Percentiles rank a stretch among this genome's conserved stretches.
phyloP scores from a whole-genome alignment of 2,797 vertebrate species.

The Morus bassanus region DNA sequence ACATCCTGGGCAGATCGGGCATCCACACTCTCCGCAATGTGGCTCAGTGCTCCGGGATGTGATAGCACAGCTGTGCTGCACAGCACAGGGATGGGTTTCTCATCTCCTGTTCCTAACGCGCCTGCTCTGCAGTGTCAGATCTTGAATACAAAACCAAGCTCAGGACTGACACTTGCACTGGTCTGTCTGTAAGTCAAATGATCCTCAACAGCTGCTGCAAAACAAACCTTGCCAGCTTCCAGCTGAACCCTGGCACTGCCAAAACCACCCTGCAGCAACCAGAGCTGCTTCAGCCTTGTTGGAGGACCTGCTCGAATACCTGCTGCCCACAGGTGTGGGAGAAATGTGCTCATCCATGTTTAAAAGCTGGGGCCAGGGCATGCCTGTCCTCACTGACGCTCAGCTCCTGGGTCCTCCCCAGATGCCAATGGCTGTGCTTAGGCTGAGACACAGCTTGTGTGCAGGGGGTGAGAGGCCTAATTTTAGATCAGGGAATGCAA shows the following conservation, averaged over 20 bases:
- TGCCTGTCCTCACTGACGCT: neutral
- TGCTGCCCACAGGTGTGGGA: rapidly evolving
- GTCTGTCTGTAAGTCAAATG: neutral
- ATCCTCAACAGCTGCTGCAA: neutral
- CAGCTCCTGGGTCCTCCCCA: neutral
- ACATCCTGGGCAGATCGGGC: neutral
- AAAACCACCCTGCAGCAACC: neutral
- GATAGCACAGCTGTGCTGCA: neutral
- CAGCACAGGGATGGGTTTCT: neutral
- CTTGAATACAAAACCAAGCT: neutral
- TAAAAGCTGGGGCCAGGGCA: neutral
- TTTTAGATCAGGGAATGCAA: slow-evolving; percentile 33
- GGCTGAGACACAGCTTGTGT: neutral
- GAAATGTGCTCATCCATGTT: neutral
- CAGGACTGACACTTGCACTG: rapidly evolving
- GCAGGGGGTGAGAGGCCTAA: neutral
- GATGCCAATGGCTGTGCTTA: rapidly evolving
- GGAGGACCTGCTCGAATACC: neutral
- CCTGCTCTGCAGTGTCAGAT: neutral
- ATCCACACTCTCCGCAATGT: rapidly evolving
- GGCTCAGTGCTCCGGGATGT: neutral
- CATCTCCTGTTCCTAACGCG: neutral
- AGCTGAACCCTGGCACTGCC: neutral
- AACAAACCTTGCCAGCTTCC: neutral
- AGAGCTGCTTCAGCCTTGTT: rapidly evolving